A percentile compares a stretch with the other conserved stretches of the same genome.
Evolutionary conservation across 2,797 vertebrate genomes (phyloP).

Genomic region (Liasis olivaceus): DNA sequence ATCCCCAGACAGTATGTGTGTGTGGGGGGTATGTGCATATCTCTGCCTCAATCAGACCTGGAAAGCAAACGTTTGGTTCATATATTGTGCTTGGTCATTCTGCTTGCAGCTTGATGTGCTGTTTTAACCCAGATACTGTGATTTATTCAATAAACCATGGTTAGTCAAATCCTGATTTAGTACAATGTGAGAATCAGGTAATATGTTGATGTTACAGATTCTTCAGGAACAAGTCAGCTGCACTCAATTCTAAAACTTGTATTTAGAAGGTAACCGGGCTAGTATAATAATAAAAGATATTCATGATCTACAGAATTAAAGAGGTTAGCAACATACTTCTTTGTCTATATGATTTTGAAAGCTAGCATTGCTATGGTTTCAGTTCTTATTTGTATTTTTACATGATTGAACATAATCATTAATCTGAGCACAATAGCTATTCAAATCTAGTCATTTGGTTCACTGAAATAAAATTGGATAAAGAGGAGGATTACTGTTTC

Average conservation of each 20-base stretch:
- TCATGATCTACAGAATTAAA: neutral
- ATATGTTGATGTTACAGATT: neutral
- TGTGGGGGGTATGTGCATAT: neutral
- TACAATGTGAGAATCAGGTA: neutral
- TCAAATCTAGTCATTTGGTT: neutral
- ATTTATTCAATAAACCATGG: neutral
- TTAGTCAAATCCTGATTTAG: neutral
- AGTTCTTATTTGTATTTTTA: neutral
- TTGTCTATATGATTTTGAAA: neutral
- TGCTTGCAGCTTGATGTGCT: neutral
- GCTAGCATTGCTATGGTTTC: neutral
- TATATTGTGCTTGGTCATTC: neutral
- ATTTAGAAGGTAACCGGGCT: neutral
- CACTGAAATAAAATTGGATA: neutral
- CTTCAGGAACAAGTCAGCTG: neutral
- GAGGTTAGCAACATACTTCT: neutral
- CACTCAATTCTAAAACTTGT: neutral
- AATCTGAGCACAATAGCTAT: neutral
- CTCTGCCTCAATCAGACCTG: neutral
- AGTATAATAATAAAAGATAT: neutral
- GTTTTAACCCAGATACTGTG: neutral
- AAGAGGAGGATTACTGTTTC: neutral
- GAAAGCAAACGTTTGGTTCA: neutral
- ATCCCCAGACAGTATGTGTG: neutral
- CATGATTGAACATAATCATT: neutral